Evolutionary conservation across 2,797 vertebrate genomes (phyloP).

Genomic region (Prunella strophiata): DNA sequence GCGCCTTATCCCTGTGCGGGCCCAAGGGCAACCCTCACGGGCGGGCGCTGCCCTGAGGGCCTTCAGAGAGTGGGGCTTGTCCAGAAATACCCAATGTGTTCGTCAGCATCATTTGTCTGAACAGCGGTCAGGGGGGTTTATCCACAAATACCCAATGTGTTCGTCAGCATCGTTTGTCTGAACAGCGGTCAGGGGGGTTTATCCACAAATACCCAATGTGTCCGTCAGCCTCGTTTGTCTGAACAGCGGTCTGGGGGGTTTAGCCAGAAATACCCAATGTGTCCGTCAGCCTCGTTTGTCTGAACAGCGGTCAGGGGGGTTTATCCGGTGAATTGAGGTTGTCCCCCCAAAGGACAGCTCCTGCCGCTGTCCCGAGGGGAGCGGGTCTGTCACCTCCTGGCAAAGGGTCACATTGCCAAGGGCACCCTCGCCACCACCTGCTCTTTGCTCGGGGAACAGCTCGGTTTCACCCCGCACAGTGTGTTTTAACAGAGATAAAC

Average conservation of each 20-base stretch:
- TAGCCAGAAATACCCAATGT: no score
- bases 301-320: background rate
- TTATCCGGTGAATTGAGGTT: background rate
- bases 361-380: background rate
- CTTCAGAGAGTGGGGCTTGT: background rate
- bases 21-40: background rate
- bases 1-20: conserved; percentile 45
- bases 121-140: no score
- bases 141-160: no score
- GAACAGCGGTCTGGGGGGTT: no score
- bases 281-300: no score
- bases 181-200: background rate
- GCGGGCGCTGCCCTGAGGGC: background rate
- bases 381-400: background rate
- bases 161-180: no score
- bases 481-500: background rate
- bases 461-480: background rate
- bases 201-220: background rate
- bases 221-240: no score
- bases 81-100: background rate
- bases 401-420: background rate
- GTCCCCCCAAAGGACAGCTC: background rate
- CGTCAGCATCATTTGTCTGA: no score
- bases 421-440: background rate
- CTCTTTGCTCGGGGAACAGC: background rate